Conservation (phyloP, 2,888 invertebrate genomes). For the Synanthedon tipuliformis region DNA sequence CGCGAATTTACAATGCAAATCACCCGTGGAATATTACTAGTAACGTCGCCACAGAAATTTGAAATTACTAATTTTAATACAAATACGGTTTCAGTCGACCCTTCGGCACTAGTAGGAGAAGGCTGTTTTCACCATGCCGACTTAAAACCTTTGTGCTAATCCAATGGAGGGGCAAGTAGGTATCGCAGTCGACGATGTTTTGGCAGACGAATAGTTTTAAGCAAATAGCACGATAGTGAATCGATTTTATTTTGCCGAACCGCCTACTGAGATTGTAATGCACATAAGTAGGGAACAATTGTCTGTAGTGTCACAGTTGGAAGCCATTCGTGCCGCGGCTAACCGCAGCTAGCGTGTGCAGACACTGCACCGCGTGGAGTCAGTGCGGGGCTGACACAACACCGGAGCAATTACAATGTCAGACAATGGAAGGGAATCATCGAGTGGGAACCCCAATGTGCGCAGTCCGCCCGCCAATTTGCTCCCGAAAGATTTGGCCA, state of each 20-base stretch:
- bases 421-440: conserved; percentile 33
- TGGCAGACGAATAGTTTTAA: conserved; percentile 26
- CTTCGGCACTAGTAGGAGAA: conserved; percentile 54
- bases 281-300: conserved; percentile 47
- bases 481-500: conserved; percentile 50
- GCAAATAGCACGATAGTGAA: conserved; percentile 41
- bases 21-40: conserved; percentile 65
- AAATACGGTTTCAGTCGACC: conserved; percentile 58
- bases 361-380: conserved; percentile 33
- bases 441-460: conserved; percentile 39
- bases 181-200: conserved; percentile 26
- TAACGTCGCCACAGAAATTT: conserved; percentile 62
- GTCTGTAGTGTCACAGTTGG: conserved; percentile 50
- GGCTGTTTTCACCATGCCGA: conserved; percentile 47
- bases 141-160: conserved; percentile 26
- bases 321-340: conserved; percentile 49
- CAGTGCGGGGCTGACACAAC: conserved; percentile 17
- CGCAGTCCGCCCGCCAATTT: conserved; percentile 43
- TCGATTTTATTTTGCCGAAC: conserved; percentile 51
- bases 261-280: conserved; percentile 45
- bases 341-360: conserved; percentile 42
- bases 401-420: conserved; percentile 21
- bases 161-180: conserved; percentile 63
- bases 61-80: conserved; percentile 68
- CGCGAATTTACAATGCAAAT: conserved; percentile 69